Percentiles rank a stretch among this genome's conserved stretches.
Conservation (phyloP, 1,140 invertebrate species). For the Amyelois transitella region DNA sequence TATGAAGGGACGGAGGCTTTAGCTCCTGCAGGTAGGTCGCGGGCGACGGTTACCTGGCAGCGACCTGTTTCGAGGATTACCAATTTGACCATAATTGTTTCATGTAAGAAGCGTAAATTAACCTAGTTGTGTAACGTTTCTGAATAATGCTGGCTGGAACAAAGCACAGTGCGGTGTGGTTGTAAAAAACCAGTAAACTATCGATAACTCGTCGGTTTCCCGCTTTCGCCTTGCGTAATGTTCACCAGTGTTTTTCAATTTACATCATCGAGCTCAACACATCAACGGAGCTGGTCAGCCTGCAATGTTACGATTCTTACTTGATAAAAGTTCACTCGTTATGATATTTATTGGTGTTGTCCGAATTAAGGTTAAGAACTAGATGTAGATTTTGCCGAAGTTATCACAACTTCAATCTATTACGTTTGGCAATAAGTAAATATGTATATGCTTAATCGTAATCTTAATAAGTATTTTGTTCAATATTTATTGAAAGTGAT, state of each 20-base stretch:
- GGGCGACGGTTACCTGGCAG: constrained; percentile 8
- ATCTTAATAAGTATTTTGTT: neutral
- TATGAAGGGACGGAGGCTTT: constrained; percentile 20
- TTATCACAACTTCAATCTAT: neutral
- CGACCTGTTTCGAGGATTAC: neutral
- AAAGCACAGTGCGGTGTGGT: constrained; percentile 15
- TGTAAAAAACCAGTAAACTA: constrained; percentile 41
- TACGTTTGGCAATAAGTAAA: too few species aligned
- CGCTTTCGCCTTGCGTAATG: constrained; percentile 55
- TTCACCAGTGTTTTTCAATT: constrained; percentile 46
- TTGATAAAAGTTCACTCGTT: neutral
- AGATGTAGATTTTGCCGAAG: neutral
- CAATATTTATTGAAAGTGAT: neutral
- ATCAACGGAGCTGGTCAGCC: constrained; percentile 6
- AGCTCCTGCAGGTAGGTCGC: constrained; percentile 5
- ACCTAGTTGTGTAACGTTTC: constrained; percentile 9
- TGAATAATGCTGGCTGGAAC: constrained; percentile 8
- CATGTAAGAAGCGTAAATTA: neutral
- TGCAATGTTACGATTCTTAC: neutral
- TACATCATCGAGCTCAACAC: constrained; percentile 31
- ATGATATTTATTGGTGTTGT: neutral
- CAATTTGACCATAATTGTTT: constrained; percentile 6
- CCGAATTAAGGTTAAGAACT: neutral
- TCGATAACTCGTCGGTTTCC: constrained; percentile 45
- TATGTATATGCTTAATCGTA: too few species aligned